Evolutionary conservation across 2,797 vertebrate species (phyloP).

Genomic region (Phyllotis vaccarum): DNA sequence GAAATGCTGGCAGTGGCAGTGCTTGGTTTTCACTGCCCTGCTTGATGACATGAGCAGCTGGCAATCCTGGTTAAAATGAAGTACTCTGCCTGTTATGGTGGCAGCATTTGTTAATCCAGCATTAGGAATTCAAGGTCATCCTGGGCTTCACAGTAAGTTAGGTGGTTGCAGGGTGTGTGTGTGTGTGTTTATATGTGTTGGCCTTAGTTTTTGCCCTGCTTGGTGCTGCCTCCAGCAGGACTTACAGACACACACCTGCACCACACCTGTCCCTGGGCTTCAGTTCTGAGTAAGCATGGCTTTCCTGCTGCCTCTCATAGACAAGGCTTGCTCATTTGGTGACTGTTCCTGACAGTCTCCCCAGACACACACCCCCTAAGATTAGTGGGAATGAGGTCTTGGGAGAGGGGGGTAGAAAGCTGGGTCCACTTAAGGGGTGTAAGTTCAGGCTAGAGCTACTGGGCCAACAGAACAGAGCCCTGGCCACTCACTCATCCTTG

Average conservation of each 20-base stretch:
- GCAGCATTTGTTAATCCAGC: neutral
- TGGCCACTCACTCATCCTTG: fast-evolving
- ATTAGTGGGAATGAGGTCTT: neutral
- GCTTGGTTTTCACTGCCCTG: neutral
- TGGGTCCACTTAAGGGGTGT: neutral
- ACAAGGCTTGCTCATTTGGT: neutral
- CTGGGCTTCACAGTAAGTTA: neutral
- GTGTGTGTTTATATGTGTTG: neutral
- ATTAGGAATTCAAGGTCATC: neutral
- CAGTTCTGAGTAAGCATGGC: neutral
- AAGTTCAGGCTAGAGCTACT: neutral
- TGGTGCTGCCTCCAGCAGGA: conserved; percentile 7
- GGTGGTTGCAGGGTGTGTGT: neutral
- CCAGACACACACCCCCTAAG: too few relatives aligned
- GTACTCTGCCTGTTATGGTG: neutral
- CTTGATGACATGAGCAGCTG: neutral
- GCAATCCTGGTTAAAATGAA: neutral
- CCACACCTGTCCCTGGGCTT: conserved; percentile 22
- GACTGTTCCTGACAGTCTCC: neutral
- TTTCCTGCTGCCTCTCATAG: neutral
- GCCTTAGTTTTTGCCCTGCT: conserved; percentile 20
- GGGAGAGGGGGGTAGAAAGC: neutral
- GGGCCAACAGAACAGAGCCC: neutral
- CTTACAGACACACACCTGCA: neutral
- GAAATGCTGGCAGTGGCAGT: neutral